Percentiles rank a stretch among this genome's conserved stretches.
Evolutionary conservation across 92 coral and sea anemone species (phyloP).

Genomic region (Galaxea fascicularis): DNA sequence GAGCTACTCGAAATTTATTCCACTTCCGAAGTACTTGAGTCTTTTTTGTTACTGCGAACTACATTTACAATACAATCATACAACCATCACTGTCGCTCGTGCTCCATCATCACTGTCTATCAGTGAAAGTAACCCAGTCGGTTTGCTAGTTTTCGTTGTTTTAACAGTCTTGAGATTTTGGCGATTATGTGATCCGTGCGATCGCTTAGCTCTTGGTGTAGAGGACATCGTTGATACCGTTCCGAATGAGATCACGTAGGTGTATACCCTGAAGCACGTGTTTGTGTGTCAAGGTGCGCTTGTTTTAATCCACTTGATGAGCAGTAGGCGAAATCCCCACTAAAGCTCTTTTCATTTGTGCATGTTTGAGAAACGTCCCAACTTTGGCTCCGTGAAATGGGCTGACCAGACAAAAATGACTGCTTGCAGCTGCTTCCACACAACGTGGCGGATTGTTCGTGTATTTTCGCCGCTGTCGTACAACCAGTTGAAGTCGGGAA

Average conservation of each 20-base stretch:
- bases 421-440: background rate
- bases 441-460: slow-evolving; percentile 5
- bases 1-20: slow-evolving; percentile 2
- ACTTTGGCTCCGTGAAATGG: background rate
- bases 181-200: background rate
- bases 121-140: background rate
- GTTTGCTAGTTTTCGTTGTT: background rate
- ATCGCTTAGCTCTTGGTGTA: background rate
- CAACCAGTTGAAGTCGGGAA: background rate
- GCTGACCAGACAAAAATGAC: background rate
- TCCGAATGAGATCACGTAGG: too few species aligned
- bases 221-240: background rate
- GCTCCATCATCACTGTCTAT: slow-evolving; percentile 17
- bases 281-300: background rate
- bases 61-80: slow-evolving; percentile 12
- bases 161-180: background rate
- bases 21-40: slow-evolving; percentile 3
- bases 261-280: slow-evolving; percentile 7
- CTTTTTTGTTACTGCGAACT: background rate
- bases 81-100: slow-evolving; percentile 20
- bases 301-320: background rate
- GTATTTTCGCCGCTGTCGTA: slow-evolving; percentile 23
- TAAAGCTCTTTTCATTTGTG: background rate
- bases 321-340: background rate
- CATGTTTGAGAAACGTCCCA: background rate